Conservation (phyloP, 2,888 invertebrate species). For the Disparrhopalites patrizii region DNA sequence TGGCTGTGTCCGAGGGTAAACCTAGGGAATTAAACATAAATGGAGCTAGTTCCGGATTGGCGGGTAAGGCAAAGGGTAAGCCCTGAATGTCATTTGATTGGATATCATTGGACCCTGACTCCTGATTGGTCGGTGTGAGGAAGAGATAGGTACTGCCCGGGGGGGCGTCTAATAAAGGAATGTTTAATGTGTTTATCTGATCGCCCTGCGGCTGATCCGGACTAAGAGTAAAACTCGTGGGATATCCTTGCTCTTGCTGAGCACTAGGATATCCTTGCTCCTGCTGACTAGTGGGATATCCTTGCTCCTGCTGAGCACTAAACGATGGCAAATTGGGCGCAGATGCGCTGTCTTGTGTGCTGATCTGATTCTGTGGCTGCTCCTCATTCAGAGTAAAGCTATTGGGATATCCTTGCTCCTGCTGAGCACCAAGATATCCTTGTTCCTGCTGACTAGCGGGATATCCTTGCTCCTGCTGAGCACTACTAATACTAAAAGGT, state of each 20-base stretch:
- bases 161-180: conserved; percentile 12
- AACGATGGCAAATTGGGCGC: background rate
- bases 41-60: conserved; percentile 14
- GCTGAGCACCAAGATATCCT: no score
- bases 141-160: conserved; percentile 10
- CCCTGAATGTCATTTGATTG: conserved; percentile 5
- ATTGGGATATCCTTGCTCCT: no score
- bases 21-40: conserved; percentile 21
- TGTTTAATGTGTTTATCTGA: background rate
- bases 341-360: conserved; percentile 23
- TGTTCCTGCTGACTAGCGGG: no score
- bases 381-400: background rate
- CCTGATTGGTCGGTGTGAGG: conserved; percentile 3
- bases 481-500: no score
- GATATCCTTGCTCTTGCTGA: no score
- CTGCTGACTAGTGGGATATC: no score
- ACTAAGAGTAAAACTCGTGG: background rate
- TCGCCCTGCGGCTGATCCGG: background rate
- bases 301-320: conserved; percentile 5
- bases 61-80: background rate
- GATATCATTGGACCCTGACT: background rate
- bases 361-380: background rate
- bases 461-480: conserved; percentile 8
- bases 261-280: no score
- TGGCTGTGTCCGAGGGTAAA: conserved; percentile 6